A percentile compares a stretch with the other conserved stretches of the same genome.
Conservation (phyloP, 2,113 vertebrate genomes). For the Capreolus pygargus region DNA sequence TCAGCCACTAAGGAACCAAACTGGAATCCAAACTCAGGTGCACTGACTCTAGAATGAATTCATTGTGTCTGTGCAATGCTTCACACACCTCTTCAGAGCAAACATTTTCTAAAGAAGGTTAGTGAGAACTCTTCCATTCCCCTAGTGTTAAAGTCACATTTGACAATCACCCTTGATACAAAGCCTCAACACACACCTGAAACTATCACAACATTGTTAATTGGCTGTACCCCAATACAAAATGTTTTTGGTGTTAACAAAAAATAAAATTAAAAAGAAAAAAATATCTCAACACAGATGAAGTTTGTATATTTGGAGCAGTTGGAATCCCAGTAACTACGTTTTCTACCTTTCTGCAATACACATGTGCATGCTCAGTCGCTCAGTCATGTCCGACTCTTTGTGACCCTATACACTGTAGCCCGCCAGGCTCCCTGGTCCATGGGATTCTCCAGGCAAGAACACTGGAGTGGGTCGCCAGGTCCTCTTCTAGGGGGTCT, state of each 20-base stretch:
- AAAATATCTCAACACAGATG: neutral
- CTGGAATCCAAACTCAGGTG: neutral
- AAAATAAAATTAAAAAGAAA: neutral
- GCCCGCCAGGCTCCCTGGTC: neutral
- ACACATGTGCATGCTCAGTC: fast-evolving
- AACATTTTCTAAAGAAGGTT: neutral
- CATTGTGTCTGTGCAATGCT: neutral
- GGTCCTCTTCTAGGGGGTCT: neutral
- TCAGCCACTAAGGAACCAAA: neutral
- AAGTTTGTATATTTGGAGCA: neutral
- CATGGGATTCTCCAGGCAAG: neutral
- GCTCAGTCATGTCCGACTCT: neutral
- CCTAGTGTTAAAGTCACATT: neutral
- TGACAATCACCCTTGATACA: neutral
- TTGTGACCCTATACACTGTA: neutral
- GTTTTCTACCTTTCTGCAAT: neutral
- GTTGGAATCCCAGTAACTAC: neutral
- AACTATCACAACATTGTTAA: neutral
- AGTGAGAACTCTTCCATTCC: neutral
- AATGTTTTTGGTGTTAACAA: neutral
- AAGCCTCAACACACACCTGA: neutral
- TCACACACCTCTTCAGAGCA: neutral
- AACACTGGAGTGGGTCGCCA: neutral
- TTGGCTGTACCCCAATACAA: neutral
- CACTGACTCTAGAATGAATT: neutral